Percentiles rank a stretch among this genome's conserved stretches.
phyloP scores from a whole-genome alignment of 2,113 vertebrate genomes.

The Amblyornis subalaris region DNA sequence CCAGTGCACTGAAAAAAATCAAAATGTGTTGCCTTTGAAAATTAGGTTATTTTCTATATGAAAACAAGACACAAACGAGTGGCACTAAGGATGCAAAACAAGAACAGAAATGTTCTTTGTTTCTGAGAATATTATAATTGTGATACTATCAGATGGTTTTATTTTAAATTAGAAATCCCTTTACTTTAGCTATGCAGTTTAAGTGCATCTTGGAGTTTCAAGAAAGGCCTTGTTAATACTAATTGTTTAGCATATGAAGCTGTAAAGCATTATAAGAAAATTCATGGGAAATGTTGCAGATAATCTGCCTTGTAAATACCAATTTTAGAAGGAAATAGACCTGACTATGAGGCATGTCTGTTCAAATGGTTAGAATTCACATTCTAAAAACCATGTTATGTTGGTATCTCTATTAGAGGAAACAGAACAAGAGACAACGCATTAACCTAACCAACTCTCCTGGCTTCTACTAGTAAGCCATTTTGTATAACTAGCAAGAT shows the following conservation, averaged over 20 bases:
- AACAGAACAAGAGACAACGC: background rate
- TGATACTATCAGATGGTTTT: background rate
- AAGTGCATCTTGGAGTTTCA: background rate
- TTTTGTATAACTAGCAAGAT: conserved; percentile 16
- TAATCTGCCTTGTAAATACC: background rate
- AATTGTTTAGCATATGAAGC: background rate
- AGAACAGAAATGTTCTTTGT: background rate
- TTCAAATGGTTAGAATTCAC: background rate
- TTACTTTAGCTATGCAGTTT: conserved; percentile 14
- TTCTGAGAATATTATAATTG: background rate
- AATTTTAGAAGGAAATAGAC: background rate
- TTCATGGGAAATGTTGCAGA: background rate
- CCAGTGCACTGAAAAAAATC: background rate
- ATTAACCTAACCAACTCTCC: conserved; percentile 14
- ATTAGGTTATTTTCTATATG: background rate
- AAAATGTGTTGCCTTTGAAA: background rate
- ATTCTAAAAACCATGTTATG: background rate
- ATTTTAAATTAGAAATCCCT: conserved; percentile 1
- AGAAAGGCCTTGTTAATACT: background rate
- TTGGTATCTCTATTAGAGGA: background rate
- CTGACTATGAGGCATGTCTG: background rate
- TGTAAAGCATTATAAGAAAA: background rate
- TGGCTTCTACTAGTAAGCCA: background rate
- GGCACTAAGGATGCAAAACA: background rate
- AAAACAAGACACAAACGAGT: background rate